Evolutionary conservation across 1,140 invertebrate genomes (phyloP).

Genomic region (Limonius californicus): DNA sequence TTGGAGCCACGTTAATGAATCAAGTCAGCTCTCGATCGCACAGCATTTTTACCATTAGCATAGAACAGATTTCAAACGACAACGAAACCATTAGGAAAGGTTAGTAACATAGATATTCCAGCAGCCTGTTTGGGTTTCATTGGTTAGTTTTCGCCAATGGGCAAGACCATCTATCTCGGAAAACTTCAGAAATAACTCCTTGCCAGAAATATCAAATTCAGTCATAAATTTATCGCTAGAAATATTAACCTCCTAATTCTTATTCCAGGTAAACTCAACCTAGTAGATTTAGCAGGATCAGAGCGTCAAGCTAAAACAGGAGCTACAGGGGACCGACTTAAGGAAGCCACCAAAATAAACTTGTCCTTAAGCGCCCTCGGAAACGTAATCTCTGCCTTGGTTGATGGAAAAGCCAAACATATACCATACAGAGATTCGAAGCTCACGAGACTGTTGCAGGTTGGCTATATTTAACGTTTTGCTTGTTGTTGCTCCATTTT

Average conservation of each 20-base stretch:
- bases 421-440: constrained; percentile 95
- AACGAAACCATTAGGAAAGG: constrained; percentile 48
- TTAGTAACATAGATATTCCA: too few relatives aligned
- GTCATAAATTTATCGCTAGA: not conserved
- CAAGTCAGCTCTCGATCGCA: constrained; percentile 84
- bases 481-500: not conserved
- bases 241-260: constrained; percentile 43
- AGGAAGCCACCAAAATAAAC: constrained; percentile 95
- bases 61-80: constrained; percentile 69
- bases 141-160: too few relatives aligned
- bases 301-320: constrained; percentile 85
- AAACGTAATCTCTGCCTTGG: constrained; percentile 91
- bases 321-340: constrained; percentile 79
- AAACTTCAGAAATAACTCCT: not conserved
- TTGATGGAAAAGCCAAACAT: constrained; percentile 85
- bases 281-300: constrained; percentile 88
- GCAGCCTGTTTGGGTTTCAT: too few relatives aligned
- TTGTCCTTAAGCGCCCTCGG: constrained; percentile 89
- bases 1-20: constrained; percentile 92
- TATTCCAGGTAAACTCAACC: constrained; percentile 75
- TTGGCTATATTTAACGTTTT: constrained; percentile 42
- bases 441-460: constrained; percentile 81
- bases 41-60: constrained; percentile 86
- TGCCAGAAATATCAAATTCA: not conserved
- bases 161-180: too few relatives aligned